Evolutionary conservation across 2,888 invertebrate genomes (phyloP), one percentile per base, ranked within the genome.

Genomic region (Eucera pruinosa): DNA sequence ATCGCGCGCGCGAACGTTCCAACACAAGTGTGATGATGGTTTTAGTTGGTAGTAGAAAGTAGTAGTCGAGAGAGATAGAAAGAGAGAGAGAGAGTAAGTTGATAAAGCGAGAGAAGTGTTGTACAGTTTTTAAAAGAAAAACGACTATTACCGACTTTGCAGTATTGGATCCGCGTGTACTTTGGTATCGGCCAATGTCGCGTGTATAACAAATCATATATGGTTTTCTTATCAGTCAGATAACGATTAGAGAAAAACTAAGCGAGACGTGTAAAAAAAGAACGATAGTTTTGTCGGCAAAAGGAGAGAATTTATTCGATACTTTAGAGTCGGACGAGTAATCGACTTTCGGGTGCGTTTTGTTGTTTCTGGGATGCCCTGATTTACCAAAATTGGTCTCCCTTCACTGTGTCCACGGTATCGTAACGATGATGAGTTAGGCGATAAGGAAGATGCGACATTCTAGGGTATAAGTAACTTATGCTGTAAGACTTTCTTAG

Each of bases 391-490:
- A 58, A 61, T 45, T 20, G 62, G 58, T 18, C 66, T 20, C 48
- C 47, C 23, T 43, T 4, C 27, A 43, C 61, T 66, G 79, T 66
- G 79, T 79, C 76, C 72, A 45, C 69, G 55, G 15, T 39, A 64
- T 54, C 64, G 54, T 52, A 43, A 64, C 64, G 61, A 64, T 45
- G 65, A 74, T 45, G 65, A 74, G 15, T 36, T 78, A 83, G 60
- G 9, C 57, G 45, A 71, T 82, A 83, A 86, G 67, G 50, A 80
- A 86, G 61, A 64, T 83, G 81, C 85, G 81, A 83, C 73, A 77
- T 73, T 61, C n/a, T 86, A 84, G 81, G 27, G 41, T 52, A 52
- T 86, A 82, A 70, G 81, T 88, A 87, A 86, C 81, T 88, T 87
- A 88, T 78, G 64, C 71, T 80, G 72, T 85, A 83, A 83, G 73